Evolutionary conservation across 2,113 vertebrate species (phyloP), one percentile per base, ranked within the genome.

Genomic region (Chrysemys picta): DNA sequence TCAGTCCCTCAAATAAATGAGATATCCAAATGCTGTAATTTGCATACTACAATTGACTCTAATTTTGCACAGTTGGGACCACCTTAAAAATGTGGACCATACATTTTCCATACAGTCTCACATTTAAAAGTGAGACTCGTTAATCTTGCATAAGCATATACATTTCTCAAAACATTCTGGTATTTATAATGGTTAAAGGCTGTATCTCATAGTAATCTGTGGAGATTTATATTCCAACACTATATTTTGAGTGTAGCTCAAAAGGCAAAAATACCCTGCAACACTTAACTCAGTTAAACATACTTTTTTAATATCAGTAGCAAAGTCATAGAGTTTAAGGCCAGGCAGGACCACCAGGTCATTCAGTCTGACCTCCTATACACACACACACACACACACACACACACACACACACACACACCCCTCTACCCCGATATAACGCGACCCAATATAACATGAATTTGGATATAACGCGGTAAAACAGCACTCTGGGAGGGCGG

Each of bases 241-340:
- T 65, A 78, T 19, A 49, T 50, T 57, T 12, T 24, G 12, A 87
- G 4, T 4, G 47, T 35, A 79, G 2, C 7, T 31, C 10, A 3
- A 0, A 53, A 1, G 29, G 5, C 13, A 3, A 0, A 0, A 1
- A 49, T 5, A 16, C 12, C 17, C 53, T 0, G 4, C 0, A 8
- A 5, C 2, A 91, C 6, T 29, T 5, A 1, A 6, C 4, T 88
- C 72, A 47, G 87, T 50, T 62, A 10, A 5, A 62, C 82, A 14
- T 16, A 42, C 21, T 16, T 72, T 72, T 72, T 19, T 38, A 62
- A 31, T 22, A 22, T n/a, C 8, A 79, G 85, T 82, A 5, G 1
- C 14, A 38, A 24, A 7, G 4, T 2, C 8, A 69, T 3, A 29
- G 5, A 62, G 27, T 62, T 59, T 29, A 62, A 62, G 57, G 27